Base-by-base conservation (phyloP, 2,888 invertebrate genomes). In the Exocentrus adspersus region DNA sequence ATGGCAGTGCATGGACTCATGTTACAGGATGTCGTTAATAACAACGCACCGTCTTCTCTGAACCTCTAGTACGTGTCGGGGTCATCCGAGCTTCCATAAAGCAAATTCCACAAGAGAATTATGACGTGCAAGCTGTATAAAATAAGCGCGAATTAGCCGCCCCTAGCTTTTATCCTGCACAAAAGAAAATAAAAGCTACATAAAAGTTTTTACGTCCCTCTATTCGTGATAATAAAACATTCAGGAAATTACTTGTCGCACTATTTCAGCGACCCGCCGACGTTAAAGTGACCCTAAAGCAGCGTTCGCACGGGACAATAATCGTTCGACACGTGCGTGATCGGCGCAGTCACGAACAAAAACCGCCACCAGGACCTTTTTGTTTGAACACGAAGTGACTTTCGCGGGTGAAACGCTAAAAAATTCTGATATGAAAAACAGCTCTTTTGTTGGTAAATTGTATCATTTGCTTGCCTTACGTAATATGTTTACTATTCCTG, bases 211-310 rank as follows among this genome's bases (percentile, higher is more conserved):
- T 46, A 30, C 56, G 56, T 54, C 28, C 30, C 14, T 41, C 17
- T 17, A 30, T 54, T 54, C 57, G 51, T 56, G 62, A 62, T 52
- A 37, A 65, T 58, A 57, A 62, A 64, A 63, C 64, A 62, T 60
- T 59, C 64, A 62, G 71, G 67, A 71, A 71, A 71, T 70, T 69
- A 65, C 67, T 62, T 69, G 70, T 69, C 70, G 67, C 67, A 67
- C 69, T 69, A 69, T 63, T 64, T 62, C 54, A 56, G 56, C 60
- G 58, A 58, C 54, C 68, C 32, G 24, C 50, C 30, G 24, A 30
- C 56, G 50, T 60, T 54, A 68, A 65, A 68, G 57, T 54, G 62
- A 59, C 62, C 68, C 65, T 62, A 62, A 60, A 62, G 51, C 14
- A 53, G 53, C 60, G 56, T 61, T 64, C 61, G 50, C 67, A 62